A percentile compares a stretch with the other conserved stretches of the same genome.
Evolutionary conservation across 2,888 invertebrate species (phyloP).

Genomic region (Sinohyriopsis cumingii): DNA sequence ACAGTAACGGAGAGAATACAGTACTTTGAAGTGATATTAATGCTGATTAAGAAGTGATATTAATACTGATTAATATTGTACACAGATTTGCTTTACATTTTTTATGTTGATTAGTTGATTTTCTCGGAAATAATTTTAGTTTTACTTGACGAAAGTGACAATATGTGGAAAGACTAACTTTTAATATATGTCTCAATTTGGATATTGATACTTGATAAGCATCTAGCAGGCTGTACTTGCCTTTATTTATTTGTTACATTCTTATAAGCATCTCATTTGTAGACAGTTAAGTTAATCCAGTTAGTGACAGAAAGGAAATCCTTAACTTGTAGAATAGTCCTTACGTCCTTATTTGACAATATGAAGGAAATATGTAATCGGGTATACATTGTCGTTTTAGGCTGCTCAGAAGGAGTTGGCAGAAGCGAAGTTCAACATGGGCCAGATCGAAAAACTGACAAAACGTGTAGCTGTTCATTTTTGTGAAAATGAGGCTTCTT

Average conservation of each 20-base stretch:
- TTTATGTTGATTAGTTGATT: not conserved
- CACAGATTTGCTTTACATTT: no score
- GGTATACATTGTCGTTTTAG: slow-evolving; percentile 25
- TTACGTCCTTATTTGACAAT: no score
- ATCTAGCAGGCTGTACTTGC: not conserved
- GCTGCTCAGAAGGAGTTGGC: slow-evolving; percentile 60
- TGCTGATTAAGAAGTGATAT: no score
- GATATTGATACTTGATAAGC: not conserved
- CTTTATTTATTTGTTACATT: not conserved
- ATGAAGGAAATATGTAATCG: no score
- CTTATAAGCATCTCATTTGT: not conserved
- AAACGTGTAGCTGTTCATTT: slow-evolving; percentile 91
- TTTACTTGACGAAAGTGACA: not conserved
- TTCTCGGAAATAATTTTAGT: no score
- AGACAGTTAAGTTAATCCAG: no score
- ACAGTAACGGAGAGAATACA: no score
- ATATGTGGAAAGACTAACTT: not conserved
- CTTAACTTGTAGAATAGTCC: no score
- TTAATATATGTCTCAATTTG: not conserved
- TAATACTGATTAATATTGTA: not conserved
- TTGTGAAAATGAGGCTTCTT: slow-evolving; percentile 91
- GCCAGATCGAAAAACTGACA: slow-evolving; percentile 86
- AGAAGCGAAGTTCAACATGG: slow-evolving; percentile 81
- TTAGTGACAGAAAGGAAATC: no score
- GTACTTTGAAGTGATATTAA: no score